These are phyloP conservation scores for Syrrhaptes paradoxus DNA, from an alignment of 2,113 vertebrate genomes.

Conservation along the genomic window DNA sequence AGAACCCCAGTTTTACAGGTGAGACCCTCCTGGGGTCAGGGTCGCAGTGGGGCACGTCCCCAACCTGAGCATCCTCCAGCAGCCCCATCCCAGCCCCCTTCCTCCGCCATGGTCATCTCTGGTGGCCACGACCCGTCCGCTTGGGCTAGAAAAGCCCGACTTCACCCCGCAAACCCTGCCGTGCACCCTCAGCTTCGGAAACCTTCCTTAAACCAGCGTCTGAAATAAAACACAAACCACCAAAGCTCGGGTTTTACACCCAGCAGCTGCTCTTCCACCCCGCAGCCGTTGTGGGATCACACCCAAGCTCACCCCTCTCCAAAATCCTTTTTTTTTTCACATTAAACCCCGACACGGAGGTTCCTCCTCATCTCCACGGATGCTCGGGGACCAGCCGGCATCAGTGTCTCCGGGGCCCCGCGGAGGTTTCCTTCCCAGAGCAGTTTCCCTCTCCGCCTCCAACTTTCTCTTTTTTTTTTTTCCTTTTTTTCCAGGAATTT, in stretches of 20 bases:
- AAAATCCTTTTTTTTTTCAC: background rate
- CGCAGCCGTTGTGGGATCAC: fast-evolving
- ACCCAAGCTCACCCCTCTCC: background rate
- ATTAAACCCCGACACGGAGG: fast-evolving
- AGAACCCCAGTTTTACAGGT: fast-evolving
- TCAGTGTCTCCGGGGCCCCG: fast-evolving
- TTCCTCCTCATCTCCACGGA: fast-evolving
- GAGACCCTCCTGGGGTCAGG: background rate
- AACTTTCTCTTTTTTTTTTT: background rate
- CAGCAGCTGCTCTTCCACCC: background rate
- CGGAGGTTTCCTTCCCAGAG: background rate
- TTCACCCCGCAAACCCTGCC: background rate
- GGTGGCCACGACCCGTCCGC: fast-evolving
- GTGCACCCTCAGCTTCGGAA: fast-evolving
- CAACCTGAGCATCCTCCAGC: fast-evolving
- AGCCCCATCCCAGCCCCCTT: background rate
- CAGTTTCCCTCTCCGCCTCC: background rate
- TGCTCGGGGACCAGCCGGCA: fast-evolving
- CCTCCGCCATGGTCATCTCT: fast-evolving
- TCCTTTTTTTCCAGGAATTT: background rate
- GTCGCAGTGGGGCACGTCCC: fast-evolving
- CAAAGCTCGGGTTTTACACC: background rate
- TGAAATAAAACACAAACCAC: background rate
- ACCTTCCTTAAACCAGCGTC: fast-evolving
- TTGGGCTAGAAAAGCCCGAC: background rate